A percentile compares a stretch with the other conserved stretches of the same genome.
phyloP scores from a whole-genome alignment of 2,113 vertebrate species.

The Notiomystis cincta region DNA sequence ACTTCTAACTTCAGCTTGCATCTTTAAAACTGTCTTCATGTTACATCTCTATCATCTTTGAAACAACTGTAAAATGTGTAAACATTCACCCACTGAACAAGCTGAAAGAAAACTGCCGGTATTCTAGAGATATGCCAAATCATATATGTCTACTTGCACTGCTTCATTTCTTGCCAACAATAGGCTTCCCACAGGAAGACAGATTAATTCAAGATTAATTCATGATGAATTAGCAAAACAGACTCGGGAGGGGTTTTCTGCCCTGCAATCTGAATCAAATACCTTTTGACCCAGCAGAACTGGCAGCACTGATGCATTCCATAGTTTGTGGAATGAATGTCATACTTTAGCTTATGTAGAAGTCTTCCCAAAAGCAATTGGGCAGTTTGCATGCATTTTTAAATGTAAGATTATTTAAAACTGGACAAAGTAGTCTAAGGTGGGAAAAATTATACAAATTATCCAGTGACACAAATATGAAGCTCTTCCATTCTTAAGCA shows the following conservation, averaged over 20 bases:
- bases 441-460: background rate
- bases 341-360: background rate
- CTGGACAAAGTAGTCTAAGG: background rate
- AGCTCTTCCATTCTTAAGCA: background rate
- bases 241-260: rapidly evolving
- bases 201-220: background rate
- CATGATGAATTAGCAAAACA: background rate
- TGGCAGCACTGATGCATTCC: background rate
- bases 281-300: background rate
- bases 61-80: background rate
- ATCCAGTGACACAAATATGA: rapidly evolving
- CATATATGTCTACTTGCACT: background rate
- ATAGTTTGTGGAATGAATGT: background rate
- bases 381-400: background rate
- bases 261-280: background rate
- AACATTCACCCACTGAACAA: background rate
- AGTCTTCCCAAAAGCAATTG: background rate
- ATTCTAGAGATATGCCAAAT: background rate
- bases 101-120: background rate
- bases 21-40: background rate
- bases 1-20: background rate
- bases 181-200: background rate
- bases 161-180: background rate
- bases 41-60: background rate
- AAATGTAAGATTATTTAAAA: background rate